Conservation (phyloP, 2,888 invertebrate species). For the Desoria tigrina region DNA sequence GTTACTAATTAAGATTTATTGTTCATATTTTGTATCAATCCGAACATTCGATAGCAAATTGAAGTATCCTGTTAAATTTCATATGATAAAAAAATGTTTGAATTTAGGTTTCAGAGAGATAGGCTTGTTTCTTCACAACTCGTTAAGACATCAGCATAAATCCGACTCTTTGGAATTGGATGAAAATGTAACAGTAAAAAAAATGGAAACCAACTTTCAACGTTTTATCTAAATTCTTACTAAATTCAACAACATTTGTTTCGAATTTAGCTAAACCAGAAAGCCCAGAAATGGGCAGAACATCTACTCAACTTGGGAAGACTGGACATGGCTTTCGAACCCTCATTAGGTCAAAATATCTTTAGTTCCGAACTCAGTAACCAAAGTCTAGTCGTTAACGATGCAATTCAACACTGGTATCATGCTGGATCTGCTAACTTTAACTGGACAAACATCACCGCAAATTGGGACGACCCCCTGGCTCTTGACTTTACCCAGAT, state of each 20-base stretch:
- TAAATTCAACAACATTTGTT: neutral
- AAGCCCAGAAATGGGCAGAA: conserved; percentile 36
- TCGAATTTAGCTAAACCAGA: conserved; percentile 13
- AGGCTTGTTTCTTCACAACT: conserved; percentile 34
- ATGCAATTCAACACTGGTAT: conserved; percentile 43
- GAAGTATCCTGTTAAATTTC: neutral
- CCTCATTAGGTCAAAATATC: conserved; percentile 34
- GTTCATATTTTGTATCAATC: no score
- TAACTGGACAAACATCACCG: conserved; percentile 26
- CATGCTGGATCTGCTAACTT: conserved; percentile 24
- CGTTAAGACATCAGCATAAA: conserved; percentile 30
- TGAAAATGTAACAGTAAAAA: conserved; percentile 28
- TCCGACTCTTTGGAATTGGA: conserved; percentile 29
- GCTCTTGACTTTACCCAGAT: conserved; percentile 38
- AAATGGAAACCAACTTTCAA: no score
- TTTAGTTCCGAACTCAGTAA: conserved; percentile 22
- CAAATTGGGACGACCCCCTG: conserved; percentile 38
- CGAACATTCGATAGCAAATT: neutral
- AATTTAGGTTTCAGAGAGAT: conserved; percentile 1
- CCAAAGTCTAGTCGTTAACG: conserved; percentile 30
- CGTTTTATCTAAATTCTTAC: neutral
- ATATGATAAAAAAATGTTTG: neutral
- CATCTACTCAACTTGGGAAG: neutral
- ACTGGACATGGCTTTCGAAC: conserved; percentile 30
- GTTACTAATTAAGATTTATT: no score